Evolutionary conservation across 2,113 vertebrate species (phyloP).

Genomic region (Boleophthalmus pectinirostris): DNA sequence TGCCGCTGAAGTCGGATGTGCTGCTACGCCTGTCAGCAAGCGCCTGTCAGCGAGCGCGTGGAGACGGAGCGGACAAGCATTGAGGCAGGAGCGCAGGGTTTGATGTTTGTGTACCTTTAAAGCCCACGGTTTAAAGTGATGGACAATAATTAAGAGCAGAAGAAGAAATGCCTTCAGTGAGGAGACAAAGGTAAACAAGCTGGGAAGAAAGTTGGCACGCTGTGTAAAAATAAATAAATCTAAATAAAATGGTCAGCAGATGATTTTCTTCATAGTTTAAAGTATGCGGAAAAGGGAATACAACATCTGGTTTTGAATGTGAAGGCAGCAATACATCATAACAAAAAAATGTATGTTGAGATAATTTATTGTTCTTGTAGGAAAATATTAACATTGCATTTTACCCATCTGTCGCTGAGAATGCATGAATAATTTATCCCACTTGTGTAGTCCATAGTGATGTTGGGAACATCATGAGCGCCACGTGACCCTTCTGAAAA

Average conservation of each 20-base stretch:
- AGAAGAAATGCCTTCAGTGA: slow-evolving; percentile 43
- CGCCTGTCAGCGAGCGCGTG: slow-evolving; percentile 22
- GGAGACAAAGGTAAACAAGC: slow-evolving; percentile 37
- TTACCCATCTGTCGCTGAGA: no score
- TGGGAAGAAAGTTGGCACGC: background rate
- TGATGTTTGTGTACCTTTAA: slow-evolving; percentile 27
- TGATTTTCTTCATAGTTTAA: background rate
- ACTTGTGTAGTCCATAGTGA: no score
- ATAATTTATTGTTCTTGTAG: no score
- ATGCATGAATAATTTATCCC: no score
- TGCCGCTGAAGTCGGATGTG: slow-evolving; percentile 32
- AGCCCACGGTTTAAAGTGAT: slow-evolving; percentile 37
- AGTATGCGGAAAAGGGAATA: background rate
- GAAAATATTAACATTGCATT: no score
- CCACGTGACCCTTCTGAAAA: no score
- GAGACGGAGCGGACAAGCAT: slow-evolving; percentile 20
- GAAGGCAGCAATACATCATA: no score
- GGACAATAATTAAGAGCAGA: slow-evolving; percentile 44
- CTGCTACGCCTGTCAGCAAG: slow-evolving; percentile 49
- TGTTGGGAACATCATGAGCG: no score
- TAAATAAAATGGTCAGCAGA: background rate
- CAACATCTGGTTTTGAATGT: no score
- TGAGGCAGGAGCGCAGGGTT: slow-evolving; percentile 20
- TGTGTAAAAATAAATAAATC: background rate
- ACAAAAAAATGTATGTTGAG: no score